Evolutionary conservation across 2,888 invertebrate species (phyloP).

Genomic region (Anticlea derivata): DNA sequence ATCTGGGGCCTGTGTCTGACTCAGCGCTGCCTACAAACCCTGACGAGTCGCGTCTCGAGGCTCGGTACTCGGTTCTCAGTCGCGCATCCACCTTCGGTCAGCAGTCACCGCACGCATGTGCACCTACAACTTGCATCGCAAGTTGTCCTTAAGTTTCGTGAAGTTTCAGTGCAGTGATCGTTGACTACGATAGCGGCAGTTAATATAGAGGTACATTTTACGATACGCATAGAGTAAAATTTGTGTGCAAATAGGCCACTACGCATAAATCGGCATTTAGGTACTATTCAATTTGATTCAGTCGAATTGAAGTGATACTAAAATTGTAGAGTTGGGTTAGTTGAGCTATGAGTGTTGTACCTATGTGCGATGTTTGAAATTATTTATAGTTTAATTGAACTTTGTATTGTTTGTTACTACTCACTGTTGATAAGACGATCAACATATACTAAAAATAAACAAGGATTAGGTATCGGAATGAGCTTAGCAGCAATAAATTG

Average conservation of each 20-base stretch:
- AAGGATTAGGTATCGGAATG: too few species aligned
- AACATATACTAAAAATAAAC: too few species aligned
- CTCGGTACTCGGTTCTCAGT: conserved; percentile 49
- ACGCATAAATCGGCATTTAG: neutral
- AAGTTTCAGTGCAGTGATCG: conserved; percentile 45
- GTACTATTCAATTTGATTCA: neutral
- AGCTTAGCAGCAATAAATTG: too few species aligned
- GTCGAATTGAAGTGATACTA: neutral
- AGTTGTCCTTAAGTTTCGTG: conserved; percentile 50
- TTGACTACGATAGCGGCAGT: conserved; percentile 33
- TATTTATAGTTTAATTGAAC: conserved; percentile 1
- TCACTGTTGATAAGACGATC: neutral
- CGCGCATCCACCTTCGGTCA: conserved; percentile 58
- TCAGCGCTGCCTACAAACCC: conserved; percentile 61
- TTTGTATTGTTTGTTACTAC: neutral
- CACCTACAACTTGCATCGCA: conserved; percentile 54
- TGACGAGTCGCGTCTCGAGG: conserved; percentile 40
- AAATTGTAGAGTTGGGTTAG: neutral
- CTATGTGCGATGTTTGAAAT: neutral
- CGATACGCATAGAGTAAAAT: neutral
- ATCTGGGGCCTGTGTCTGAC: conserved; percentile 63
- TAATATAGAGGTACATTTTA: conserved; percentile 40
- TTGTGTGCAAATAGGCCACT: neutral
- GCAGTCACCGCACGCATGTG: conserved; percentile 49
- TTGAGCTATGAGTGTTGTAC: neutral